Evolutionary conservation across 2,113 vertebrate species (phyloP), one percentile per base, ranked within the genome.

Genomic region (Stercorarius parasiticus): DNA sequence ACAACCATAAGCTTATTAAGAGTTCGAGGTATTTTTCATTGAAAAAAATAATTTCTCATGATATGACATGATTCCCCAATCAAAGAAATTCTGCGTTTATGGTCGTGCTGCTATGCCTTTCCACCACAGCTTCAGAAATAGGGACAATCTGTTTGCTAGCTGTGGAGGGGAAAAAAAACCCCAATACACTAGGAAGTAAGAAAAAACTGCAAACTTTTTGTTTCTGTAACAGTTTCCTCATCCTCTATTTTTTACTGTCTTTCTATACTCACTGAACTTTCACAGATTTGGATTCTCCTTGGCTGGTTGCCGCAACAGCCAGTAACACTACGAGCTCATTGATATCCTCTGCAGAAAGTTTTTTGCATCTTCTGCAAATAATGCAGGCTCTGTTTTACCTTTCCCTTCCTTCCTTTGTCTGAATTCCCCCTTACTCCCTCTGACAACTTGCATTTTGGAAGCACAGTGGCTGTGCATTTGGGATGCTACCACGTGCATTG

Each of bases 261-360:
- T 67, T 61, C n/a, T 73, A 1, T 12, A 12, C 18, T 61, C 53
- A 49, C 18, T 61, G 49, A 86, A 43, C 9, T 56, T 43, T 26
- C 53, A 73, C 30, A 81, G 26, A 78, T 52, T 83, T 58, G 61
- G 18, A 36, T 65, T 86, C 29, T 81, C 32, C 15, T 70, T 40
- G 40, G 52, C 43, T 76, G 10, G 17, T 59, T 82, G 26, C 69
- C 50, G 56, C 36, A 88, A 45, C 25, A 32, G 42, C 26, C 56
- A 82, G 40, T 38, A 42, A 69, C 1, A 0, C 18, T 40, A 42
- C 0, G 0, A 83, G 17, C 11, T 73, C 59, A 10, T 15, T 66
- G 49, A 85, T 38, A 18, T 34, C 72, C 50, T 69, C 71, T 0
- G 0, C 49, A 80, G 40, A 53, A 72, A 42, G 5, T 6, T 53